Percentiles rank a stretch among this genome's conserved stretches.
Evolutionary conservation across 2,797 vertebrate species (phyloP).

Genomic region (Myotis vivesi): DNA sequence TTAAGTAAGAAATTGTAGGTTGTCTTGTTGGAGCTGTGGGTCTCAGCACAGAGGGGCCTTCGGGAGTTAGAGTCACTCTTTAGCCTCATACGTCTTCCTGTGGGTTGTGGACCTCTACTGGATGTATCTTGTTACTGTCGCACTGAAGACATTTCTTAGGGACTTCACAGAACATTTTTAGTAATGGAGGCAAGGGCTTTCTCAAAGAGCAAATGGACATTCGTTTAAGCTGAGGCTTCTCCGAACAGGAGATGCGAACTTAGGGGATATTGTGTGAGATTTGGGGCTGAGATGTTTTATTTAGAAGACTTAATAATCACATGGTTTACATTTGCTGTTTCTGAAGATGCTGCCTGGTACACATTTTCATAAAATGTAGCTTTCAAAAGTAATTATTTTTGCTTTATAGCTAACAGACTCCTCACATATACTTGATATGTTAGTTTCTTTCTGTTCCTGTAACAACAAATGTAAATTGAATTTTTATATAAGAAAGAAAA

Average conservation of each 20-base stretch:
- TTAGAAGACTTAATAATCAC: constrained; percentile 18
- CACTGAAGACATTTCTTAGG: not conserved
- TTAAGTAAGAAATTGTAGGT: constrained; percentile 27
- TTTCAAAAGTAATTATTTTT: constrained; percentile 61
- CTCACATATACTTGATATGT: not conserved
- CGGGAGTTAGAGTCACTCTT: not conserved
- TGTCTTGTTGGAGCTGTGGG: not conserved
- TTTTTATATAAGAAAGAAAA: constrained; percentile 34
- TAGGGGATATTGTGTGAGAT: not conserved
- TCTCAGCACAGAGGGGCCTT: not conserved
- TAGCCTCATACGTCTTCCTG: not conserved
- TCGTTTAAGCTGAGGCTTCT: constrained; percentile 4
- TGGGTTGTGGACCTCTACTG: not conserved
- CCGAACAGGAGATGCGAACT: not conserved
- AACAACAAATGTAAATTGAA: constrained; percentile 63
- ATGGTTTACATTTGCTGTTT: constrained; percentile 71
- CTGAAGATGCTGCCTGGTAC: constrained; percentile 72
- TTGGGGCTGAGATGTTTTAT: constrained; percentile 12
- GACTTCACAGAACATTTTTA: not conserved
- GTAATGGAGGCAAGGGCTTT: not conserved
- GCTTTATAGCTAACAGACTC: constrained; percentile 8
- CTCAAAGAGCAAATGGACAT: not conserved
- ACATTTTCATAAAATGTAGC: constrained; percentile 75
- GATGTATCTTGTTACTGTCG: not conserved
- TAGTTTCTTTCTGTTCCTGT: constrained; percentile 45